Conservation (phyloP, 2,888 invertebrate genomes). For the Diploptera punctata region DNA sequence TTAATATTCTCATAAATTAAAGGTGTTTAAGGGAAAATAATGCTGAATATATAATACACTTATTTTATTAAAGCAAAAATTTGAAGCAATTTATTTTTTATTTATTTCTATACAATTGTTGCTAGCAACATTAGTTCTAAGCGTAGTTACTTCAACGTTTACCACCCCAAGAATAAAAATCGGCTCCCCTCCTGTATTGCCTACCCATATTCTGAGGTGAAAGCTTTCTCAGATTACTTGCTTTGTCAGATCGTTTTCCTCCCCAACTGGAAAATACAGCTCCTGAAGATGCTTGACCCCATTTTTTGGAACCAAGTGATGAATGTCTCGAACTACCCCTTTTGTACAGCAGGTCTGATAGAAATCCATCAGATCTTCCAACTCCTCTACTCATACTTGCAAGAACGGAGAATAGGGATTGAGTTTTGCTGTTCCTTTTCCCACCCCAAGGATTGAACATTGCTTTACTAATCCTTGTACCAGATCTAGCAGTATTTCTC, state of each 20-base stretch:
- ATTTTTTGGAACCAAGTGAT: background rate
- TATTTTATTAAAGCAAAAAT: too few relatives aligned
- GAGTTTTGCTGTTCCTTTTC: background rate
- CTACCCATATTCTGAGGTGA: background rate
- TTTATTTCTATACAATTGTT: too few relatives aligned
- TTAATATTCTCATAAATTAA: too few relatives aligned
- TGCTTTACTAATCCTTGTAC: background rate
- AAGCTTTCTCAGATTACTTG: background rate
- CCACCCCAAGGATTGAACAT: constrained; percentile 4
- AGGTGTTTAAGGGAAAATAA: too few relatives aligned
- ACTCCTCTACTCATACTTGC: background rate
- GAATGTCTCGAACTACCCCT: too few relatives aligned
- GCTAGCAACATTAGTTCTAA: too few relatives aligned
- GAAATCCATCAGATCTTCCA: background rate
- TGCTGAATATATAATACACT: too few relatives aligned
- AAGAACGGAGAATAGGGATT: background rate
- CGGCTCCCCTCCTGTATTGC: background rate
- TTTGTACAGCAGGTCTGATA: background rate
- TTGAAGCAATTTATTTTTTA: too few relatives aligned
- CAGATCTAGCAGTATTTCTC: background rate
- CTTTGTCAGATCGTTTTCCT: background rate
- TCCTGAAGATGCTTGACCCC: background rate
- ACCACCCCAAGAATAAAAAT: constrained; percentile 2
- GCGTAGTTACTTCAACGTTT: background rate
- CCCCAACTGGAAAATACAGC: constrained; percentile 6